These are phyloP conservation scores for Drosophila anomalata DNA, from an alignment of 2,888 invertebrate genomes.

Conservation along the genomic window DNA sequence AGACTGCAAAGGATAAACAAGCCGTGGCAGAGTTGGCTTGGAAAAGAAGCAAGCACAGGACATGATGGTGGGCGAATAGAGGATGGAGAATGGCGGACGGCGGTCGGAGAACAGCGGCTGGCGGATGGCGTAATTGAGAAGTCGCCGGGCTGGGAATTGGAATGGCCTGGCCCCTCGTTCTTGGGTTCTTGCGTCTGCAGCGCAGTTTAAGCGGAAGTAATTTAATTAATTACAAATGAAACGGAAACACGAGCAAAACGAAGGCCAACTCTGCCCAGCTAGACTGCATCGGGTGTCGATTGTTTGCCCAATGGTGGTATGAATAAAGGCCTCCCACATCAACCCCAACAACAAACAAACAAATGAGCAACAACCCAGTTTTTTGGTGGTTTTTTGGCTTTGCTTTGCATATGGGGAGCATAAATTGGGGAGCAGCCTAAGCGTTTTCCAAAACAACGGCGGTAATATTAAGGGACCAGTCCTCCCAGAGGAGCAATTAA, in stretches of 20 bases:
- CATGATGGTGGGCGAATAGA: constrained; percentile 2
- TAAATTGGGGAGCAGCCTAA: constrained; percentile 38
- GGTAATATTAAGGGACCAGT: constrained; percentile 33
- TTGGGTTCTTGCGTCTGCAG: constrained; percentile 48
- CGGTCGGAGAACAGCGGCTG: constrained; percentile 28
- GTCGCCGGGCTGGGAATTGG: constrained; percentile 52
- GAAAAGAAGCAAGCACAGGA: constrained; percentile 8
- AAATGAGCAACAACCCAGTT: constrained; percentile 28
- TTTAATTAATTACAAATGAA: constrained; percentile 81
- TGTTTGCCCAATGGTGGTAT: constrained; percentile 23
- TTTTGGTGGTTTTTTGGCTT: constrained; percentile 7
- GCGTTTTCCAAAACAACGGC: constrained; percentile 54
- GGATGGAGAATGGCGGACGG: constrained; percentile 21
- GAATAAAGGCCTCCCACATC: background rate
- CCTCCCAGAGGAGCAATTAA: constrained; percentile 61
- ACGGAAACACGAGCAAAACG: constrained; percentile 66
- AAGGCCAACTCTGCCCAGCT: constrained; percentile 36
- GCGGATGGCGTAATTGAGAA: constrained; percentile 65
- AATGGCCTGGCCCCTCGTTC: constrained; percentile 5
- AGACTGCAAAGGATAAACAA: constrained; percentile 40
- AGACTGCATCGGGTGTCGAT: constrained; percentile 35
- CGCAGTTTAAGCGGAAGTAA: constrained; percentile 79
- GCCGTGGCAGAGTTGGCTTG: constrained; percentile 3
- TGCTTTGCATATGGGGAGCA: constrained; percentile 19
- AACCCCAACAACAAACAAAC: too few relatives aligned